A percentile compares a stretch with the other conserved stretches of the same genome.
Evolutionary conservation across 1,140 invertebrate species (phyloP).

Genomic region (Caenorhabditis elegans): DNA sequence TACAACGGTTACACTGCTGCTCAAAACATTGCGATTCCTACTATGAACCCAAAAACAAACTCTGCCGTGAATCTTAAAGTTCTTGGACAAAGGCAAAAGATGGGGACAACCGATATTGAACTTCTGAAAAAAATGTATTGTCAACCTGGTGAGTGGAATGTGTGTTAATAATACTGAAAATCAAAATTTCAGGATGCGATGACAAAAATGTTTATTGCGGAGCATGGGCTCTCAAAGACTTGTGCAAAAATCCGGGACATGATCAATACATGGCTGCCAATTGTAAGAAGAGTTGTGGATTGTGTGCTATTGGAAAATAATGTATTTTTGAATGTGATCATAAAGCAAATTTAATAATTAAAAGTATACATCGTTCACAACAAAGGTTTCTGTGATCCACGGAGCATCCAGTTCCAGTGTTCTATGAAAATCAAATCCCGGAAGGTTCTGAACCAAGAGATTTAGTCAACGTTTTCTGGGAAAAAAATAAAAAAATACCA

Average conservation of each 20-base stretch:
- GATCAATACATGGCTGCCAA: constrained; percentile 38
- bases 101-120: constrained; percentile 53
- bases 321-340: background rate
- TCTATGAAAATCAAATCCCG: background rate
- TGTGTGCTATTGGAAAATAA: constrained; percentile 4
- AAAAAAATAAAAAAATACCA: background rate
- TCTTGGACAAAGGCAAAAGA: constrained; percentile 59
- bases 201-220: constrained; percentile 50
- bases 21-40: constrained; percentile 19
- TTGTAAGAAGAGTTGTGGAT: constrained; percentile 45
- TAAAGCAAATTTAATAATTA: too few species aligned
- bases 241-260: constrained; percentile 34
- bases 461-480: background rate
- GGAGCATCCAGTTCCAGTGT: background rate
- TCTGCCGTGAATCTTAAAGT: constrained; percentile 13
- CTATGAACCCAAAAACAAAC: background rate
- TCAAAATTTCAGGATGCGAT: constrained; percentile 11
- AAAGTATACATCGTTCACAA: too few species aligned
- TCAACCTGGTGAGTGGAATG: constrained; percentile 6
- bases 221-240: constrained; percentile 44
- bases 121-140: constrained; percentile 64
- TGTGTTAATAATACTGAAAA: background rate
- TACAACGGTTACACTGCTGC: constrained; percentile 48
- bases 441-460: background rate
- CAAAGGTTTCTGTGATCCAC: background rate